Evolutionary conservation across 2,113 vertebrate species (phyloP).

Genomic region (Tragelaphus scriptus): DNA sequence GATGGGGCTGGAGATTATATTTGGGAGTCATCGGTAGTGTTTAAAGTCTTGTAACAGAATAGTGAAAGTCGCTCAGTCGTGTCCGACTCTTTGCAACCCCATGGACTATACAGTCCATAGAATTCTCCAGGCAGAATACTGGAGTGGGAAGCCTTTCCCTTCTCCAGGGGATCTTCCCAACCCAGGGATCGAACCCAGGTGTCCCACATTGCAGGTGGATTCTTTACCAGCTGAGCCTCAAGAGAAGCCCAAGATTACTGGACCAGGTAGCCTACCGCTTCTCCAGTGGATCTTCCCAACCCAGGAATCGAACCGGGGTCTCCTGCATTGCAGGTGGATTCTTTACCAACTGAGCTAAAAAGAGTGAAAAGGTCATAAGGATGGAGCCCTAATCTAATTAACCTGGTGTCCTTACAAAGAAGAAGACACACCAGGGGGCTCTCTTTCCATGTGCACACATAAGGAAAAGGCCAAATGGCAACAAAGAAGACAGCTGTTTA

Average conservation of each 20-base stretch:
- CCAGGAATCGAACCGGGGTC: not conserved
- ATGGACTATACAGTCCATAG: not conserved
- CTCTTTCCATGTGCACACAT: not conserved
- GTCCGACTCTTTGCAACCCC: not conserved
- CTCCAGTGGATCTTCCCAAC: not conserved
- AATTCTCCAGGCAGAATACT: not conserved
- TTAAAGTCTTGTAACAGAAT: not conserved
- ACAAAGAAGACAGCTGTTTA: not conserved
- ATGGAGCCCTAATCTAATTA: not conserved
- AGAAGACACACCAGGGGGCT: not conserved
- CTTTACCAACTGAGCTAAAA: not conserved
- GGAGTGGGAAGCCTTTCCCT: not conserved
- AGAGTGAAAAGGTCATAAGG: not conserved
- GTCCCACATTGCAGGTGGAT: not conserved
- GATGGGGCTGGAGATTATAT: not conserved
- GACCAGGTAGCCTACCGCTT: not conserved
- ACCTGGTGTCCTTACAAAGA: not conserved
- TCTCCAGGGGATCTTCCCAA: not conserved
- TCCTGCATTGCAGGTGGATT: not conserved
- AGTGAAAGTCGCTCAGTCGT: not conserved
- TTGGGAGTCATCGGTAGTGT: not conserved
- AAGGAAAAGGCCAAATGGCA: not conserved
- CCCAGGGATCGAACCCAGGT: not conserved
- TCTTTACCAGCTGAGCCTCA: not conserved
- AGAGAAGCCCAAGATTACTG: not conserved